phyloP scores from a whole-genome alignment of 2,797 vertebrate genomes.

The Lagorchestes hirsutus region DNA sequence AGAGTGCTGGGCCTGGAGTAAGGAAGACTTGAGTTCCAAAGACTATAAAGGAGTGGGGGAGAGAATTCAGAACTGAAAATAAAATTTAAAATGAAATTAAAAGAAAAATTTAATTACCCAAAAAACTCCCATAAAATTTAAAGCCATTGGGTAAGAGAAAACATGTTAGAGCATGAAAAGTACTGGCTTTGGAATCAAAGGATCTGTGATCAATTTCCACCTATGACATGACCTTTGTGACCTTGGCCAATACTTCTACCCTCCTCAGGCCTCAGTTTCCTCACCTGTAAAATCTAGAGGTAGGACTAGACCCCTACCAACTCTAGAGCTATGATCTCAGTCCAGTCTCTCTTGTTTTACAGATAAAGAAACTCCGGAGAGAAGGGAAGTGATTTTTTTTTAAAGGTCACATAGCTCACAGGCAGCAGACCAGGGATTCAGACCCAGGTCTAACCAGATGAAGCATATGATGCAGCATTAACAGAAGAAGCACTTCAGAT shows the following conservation, averaged over 20 bases:
- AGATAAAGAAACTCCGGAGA: not conserved
- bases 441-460: not conserved
- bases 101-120: not conserved
- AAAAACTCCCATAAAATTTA: not conserved
- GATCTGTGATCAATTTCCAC: not conserved
- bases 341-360: not conserved
- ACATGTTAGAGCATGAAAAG: not conserved
- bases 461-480: not conserved
- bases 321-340: not conserved
- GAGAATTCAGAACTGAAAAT: not conserved
- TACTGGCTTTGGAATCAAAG: not conserved
- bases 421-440: not conserved
- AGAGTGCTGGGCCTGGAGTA: too few relatives aligned
- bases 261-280: not conserved
- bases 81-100: not conserved
- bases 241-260: not conserved
- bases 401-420: not conserved
- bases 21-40: not conserved
- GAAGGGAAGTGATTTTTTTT: not conserved
- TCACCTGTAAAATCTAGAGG: not conserved
- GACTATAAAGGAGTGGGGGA: not conserved
- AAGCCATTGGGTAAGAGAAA: not conserved
- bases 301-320: not conserved
- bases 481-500: not conserved
- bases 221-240: not conserved